Evolutionary conservation across 2,797 vertebrate species (phyloP), one percentile per base, ranked within the genome.

Genomic region (Pelobates cultripes): DNA sequence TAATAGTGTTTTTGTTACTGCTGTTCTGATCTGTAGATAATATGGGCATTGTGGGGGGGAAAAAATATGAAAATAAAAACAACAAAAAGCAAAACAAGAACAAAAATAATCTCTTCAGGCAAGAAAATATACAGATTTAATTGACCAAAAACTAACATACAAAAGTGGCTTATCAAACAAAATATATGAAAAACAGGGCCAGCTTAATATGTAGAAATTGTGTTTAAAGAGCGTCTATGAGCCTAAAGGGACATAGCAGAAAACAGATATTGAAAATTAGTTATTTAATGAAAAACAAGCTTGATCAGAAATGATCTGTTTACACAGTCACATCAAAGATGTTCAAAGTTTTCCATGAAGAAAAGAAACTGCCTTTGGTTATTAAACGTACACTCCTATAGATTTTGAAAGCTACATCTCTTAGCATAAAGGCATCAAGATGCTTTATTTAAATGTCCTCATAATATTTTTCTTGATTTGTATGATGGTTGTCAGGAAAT

Each of bases 21-120:
- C 5, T 79, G 67, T 71, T 73, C 77, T 84, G 72, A 84, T 77
- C 77, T 84, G 73, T 79, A 76, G 74, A 79, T 75, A 17, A 43
- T 64, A 73, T 74, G 53, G 70, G 71, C 40, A 14, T 8, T 28
- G n/a, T 28, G 51, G 40, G 70, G 66, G 14, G 4, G 47, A 51
- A 5, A 51, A 2, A 51, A 51, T 3, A 1, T 1, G 28, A 28
- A 28, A 28, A 28, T 28, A 28, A 28, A 28, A 28, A 28, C 28
- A 1, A 28, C 28, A 28, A 28, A 28, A 28, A 28, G 28, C 28
- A 28, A 28, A 28, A 28, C 28, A 28, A 28, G 10, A 51, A 47
- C 45, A 47, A 47, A 47, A 47, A 1, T 10, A 47, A 47, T 5
- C 45, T 47, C 45, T 47, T 10, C 9, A 10, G 10, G 10, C 5